Evolutionary conservation across 92 coral and sea anemone species (phyloP).

Genomic region (Umimayanthus chanpuru): DNA sequence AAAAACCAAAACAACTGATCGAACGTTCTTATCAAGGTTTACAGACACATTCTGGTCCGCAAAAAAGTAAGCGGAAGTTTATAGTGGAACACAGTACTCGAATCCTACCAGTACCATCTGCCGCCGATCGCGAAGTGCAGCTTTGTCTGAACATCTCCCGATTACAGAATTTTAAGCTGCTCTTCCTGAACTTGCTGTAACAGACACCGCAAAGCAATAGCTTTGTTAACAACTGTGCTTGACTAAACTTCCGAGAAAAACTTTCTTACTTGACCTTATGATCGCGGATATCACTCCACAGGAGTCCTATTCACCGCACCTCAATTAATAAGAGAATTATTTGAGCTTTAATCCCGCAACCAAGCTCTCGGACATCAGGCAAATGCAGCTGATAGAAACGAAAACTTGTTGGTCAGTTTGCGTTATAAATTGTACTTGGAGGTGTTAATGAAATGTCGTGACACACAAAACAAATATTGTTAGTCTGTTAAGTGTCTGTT

Average conservation of each 20-base stretch:
- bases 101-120: constrained; percentile 3
- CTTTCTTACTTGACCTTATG: neutral
- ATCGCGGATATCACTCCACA: neutral
- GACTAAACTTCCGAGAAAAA: neutral
- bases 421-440: neutral
- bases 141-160: neutral
- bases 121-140: neutral
- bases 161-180: neutral
- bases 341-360: neutral
- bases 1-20: neutral
- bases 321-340: too few species aligned
- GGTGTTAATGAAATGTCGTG: neutral
- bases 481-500: neutral
- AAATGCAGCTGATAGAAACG: neutral
- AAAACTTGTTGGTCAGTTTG: neutral
- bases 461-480: neutral
- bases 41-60: neutral
- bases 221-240: neutral
- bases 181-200: neutral
- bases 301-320: neutral
- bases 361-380: neutral
- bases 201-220: neutral
- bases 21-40: neutral
- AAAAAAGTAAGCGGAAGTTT: neutral
- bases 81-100: neutral